phyloP scores from a whole-genome alignment of 2,113 vertebrate genomes.

The Clarias macrocephalus region DNA sequence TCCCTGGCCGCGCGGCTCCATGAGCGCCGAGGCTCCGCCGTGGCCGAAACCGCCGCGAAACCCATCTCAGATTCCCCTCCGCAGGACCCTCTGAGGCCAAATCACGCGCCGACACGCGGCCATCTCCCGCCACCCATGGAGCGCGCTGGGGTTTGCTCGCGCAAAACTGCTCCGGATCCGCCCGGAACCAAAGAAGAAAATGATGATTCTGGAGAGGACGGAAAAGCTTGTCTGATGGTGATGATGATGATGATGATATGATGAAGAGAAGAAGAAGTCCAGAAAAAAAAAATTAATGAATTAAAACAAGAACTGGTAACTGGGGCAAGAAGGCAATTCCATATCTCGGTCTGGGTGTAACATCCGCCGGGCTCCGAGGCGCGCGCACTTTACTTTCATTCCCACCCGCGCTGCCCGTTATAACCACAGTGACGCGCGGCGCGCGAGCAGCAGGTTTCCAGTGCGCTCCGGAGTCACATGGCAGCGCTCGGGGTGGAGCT shows the following conservation, averaged over 20 bases:
- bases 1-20: conserved; percentile 70
- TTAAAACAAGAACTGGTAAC: conserved; percentile 46
- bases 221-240: background rate
- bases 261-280: conserved; percentile 53
- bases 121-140: conserved; percentile 80
- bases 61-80: conserved; percentile 73
- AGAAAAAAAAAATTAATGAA: conserved; percentile 45
- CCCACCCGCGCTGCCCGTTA: conserved; percentile 49
- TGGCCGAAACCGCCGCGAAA: conserved; percentile 62
- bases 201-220: background rate
- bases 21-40: conserved; percentile 65
- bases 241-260: conserved; percentile 60
- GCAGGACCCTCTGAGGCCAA: conserved; percentile 65
- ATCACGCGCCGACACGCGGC: conserved; percentile 62
- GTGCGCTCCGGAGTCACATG: conserved; percentile 69
- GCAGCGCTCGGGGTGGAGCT: conserved; percentile 41
- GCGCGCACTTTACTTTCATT: conserved; percentile 27
- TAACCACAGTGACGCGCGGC: conserved; percentile 47
- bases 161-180: conserved; percentile 61
- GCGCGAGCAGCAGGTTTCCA: conserved; percentile 65
- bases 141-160: conserved; percentile 43
- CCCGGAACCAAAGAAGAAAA: conserved; percentile 54
- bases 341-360: conserved; percentile 45
- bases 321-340: conserved; percentile 51
- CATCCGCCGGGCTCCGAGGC: conserved; percentile 48